Conservation (phyloP, 2,888 invertebrate genomes). For the Selenia dentaria region DNA sequence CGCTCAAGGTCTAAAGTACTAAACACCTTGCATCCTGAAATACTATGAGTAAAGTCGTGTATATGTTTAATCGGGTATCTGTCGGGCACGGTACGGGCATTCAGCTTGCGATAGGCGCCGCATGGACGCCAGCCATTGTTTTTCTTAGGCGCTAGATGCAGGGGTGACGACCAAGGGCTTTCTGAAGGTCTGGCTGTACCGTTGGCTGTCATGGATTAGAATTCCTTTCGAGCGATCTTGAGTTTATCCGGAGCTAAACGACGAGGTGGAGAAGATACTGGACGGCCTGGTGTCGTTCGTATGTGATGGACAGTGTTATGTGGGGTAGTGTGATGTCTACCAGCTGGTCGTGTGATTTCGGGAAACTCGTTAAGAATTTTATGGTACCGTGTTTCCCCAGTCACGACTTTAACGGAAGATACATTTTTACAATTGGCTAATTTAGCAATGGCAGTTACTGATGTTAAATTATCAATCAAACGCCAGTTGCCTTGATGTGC, state of each 20-base stretch:
- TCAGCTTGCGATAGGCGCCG: constrained; percentile 51
- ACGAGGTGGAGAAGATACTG: constrained; percentile 37
- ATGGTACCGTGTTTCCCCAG: constrained; percentile 16
- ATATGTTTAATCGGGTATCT: constrained; percentile 42
- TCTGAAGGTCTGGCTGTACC: constrained; percentile 30
- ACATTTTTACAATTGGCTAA: constrained; percentile 5
- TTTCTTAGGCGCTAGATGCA: constrained; percentile 50
- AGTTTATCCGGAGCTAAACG: constrained; percentile 43
- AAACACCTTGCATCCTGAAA: constrained; percentile 19
- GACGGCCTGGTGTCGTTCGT: constrained; percentile 39
- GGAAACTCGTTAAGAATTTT: constrained; percentile 16
- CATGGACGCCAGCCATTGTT: constrained; percentile 48
- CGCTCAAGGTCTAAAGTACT: constrained; percentile 29
- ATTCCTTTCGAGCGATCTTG: constrained; percentile 40
- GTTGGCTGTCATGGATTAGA: constrained; percentile 37
- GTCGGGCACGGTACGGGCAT: constrained; percentile 44
- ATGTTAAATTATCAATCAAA: constrained; percentile 17
- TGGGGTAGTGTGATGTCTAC: constrained; percentile 9
- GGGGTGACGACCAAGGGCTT: constrained; percentile 45
- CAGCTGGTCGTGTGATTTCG: constrained; percentile 28
- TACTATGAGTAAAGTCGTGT: constrained; percentile 15
- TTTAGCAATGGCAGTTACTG: constrained; percentile 5
- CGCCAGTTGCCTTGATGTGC: constrained; percentile 1
- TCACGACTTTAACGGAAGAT: constrained; percentile 21
- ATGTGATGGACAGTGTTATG: constrained; percentile 31